phyloP scores from a whole-genome alignment of 2,888 invertebrate species.

The Drosophila testacea region DNA sequence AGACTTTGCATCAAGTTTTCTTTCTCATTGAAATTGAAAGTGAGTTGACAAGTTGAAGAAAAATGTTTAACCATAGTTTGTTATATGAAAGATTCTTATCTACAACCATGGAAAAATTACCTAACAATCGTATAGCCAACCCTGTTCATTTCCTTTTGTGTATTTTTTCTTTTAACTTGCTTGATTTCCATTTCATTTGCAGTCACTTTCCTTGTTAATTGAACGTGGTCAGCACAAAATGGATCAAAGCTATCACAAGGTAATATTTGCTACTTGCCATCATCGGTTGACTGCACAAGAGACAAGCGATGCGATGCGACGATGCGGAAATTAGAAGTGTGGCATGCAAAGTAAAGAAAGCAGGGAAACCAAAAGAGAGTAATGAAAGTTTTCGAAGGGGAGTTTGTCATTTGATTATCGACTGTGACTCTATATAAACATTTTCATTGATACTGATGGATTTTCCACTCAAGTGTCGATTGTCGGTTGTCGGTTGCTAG shows the following conservation, averaged over 20 bases:
- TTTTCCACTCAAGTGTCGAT: slow-evolving; percentile 41
- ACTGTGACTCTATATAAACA: slow-evolving; percentile 41
- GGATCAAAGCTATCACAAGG: slow-evolving; percentile 24
- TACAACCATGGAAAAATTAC: neutral
- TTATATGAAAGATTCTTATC: slow-evolving; percentile 1
- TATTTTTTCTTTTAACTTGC: neutral
- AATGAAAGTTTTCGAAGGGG: slow-evolving; percentile 47
- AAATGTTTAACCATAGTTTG: slow-evolving; percentile 16
- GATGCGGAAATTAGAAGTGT: slow-evolving; percentile 74
- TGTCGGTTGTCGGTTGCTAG: slow-evolving; percentile 18
- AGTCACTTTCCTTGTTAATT: slow-evolving; percentile 64
- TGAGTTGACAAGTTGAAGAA: slow-evolving; percentile 45
- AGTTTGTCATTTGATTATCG: slow-evolving; percentile 61
- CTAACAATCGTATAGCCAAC: neutral
- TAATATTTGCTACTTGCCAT: slow-evolving; percentile 18
- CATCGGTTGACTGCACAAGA: slow-evolving; percentile 47
- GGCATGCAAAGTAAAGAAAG: slow-evolving; percentile 39
- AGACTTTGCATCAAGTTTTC: neutral
- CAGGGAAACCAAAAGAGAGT: slow-evolving; percentile 27
- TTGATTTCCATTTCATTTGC: slow-evolving; percentile 56
- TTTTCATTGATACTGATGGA: slow-evolving; percentile 55
- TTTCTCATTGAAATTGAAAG: slow-evolving; percentile 43
- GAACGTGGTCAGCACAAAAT: slow-evolving; percentile 52
- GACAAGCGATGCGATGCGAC: slow-evolving; percentile 36
- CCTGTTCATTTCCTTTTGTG: neutral